Evolutionary conservation across 2,797 vertebrate genomes (phyloP).

Genomic region (Platalea minor): DNA sequence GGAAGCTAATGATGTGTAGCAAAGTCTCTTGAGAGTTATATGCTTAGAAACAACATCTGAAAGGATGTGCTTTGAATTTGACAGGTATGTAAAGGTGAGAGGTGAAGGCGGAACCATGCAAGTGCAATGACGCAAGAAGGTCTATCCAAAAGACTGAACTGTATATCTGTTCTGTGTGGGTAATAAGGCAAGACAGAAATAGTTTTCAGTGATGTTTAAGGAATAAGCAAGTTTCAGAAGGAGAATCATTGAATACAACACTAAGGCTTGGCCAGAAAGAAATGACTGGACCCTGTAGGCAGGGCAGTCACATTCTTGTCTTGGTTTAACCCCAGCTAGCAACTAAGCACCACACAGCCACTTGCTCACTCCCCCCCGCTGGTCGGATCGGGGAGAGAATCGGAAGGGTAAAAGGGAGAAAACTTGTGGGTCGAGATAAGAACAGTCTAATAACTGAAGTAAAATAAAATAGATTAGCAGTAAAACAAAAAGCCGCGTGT

Average conservation of each 20-base stretch:
- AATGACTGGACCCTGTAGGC: not conserved
- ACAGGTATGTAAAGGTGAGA: not conserved
- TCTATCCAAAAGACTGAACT: not conserved
- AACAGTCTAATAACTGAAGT: no score
- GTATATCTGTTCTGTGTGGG: not conserved
- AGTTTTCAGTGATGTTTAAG: not conserved
- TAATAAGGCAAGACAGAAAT: not conserved
- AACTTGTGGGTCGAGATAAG: no score
- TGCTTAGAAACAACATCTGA: not conserved
- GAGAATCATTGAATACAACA: not conserved
- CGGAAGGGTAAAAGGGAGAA: no score
- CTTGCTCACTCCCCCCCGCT: no score
- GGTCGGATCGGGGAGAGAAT: no score
- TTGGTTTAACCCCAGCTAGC: no score
- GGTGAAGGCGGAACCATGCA: not conserved
- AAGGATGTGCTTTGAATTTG: not conserved
- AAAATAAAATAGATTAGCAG: no score
- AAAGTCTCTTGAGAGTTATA: not conserved
- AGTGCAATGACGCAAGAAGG: not conserved
- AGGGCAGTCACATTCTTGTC: not conserved
- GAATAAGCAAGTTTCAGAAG: not conserved
- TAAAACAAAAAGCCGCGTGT: no score
- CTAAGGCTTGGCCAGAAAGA: not conserved
- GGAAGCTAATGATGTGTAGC: not conserved
- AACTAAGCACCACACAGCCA: no score